Evolutionary conservation across 1,140 invertebrate species (phyloP).

Genomic region (Tetranychus urticae): DNA sequence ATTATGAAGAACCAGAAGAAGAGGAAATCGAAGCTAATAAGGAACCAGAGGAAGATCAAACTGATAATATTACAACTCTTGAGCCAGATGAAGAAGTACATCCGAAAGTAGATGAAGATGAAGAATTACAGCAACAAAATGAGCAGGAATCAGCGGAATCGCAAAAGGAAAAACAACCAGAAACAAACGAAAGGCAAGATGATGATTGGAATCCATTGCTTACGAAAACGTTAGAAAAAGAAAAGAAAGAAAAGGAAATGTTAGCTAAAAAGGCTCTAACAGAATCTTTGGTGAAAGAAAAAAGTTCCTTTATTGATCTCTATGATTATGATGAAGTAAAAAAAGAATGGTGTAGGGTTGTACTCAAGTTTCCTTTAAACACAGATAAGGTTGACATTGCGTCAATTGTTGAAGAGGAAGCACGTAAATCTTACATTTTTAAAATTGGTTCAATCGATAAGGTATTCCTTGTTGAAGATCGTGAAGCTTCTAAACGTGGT

Average conservation of each 20-base stretch:
- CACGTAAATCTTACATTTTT: conserved; percentile 28
- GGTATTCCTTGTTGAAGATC: conserved; percentile 13
- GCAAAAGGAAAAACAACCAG: background rate
- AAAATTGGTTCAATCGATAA: conserved; percentile 10
- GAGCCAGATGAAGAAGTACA: conserved; percentile 19
- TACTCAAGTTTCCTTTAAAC: conserved; percentile 32
- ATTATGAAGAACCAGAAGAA: conserved; percentile 54
- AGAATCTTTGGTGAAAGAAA: background rate
- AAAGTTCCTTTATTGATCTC: conserved; percentile 15
- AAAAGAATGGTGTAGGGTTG: conserved; percentile 46
- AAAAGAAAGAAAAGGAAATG: conserved; percentile 10
- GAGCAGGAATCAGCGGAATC: conserved; percentile 15
- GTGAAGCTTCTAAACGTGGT: conserved; percentile 5
- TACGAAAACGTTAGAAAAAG: background rate
- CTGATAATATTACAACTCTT: conserved; percentile 15
- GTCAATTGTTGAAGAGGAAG: conserved; percentile 45
- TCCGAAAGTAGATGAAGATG: conserved; percentile 9
- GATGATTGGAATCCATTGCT: background rate
- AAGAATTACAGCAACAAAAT: background rate
- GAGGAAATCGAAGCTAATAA: conserved; percentile 27
- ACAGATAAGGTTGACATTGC: conserved; percentile 39
- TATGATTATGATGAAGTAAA: conserved; percentile 49
- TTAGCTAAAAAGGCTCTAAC: conserved; percentile 17
- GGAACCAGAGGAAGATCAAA: conserved; percentile 17
- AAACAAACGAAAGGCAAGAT: background rate